These are phyloP conservation scores for Procavia capensis DNA, from an alignment of 2,113 vertebrate species.

Conservation along the genomic window DNA sequence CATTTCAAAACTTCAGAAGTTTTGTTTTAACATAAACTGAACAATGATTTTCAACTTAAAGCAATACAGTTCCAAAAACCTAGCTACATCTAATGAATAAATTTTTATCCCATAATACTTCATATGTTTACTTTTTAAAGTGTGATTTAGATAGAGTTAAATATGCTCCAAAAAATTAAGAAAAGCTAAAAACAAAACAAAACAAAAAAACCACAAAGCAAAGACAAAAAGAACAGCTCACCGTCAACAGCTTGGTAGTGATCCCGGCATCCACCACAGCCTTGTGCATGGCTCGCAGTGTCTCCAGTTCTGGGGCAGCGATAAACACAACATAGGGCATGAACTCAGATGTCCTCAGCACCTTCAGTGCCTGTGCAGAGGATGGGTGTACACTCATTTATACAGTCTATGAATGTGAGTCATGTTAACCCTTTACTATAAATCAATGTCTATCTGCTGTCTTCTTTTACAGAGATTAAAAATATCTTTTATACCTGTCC, in stretches of 20 bases:
- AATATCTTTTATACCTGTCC: neutral
- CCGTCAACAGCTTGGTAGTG: conserved; percentile 97
- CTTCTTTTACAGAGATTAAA: neutral
- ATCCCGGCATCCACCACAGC: conserved; percentile 98
- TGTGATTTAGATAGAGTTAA: neutral
- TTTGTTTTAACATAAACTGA: conserved; percentile 44
- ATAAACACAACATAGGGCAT: conserved; percentile 99
- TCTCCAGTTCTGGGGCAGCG: conserved; percentile 97
- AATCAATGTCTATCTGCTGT: neutral
- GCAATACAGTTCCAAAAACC: neutral
- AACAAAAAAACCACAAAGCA: too few species aligned
- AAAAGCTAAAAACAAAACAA: too few species aligned
- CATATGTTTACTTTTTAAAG: neutral
- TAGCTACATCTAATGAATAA: neutral
- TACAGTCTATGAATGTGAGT: neutral
- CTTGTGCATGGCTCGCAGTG: conserved; percentile 97
- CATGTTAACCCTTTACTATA: neutral
- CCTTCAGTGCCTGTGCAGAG: conserved; percentile 93
- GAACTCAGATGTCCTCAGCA: conserved; percentile 97
- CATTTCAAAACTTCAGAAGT: neutral
- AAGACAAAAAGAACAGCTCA: conserved; percentile 82
- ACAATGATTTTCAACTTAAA: conserved; percentile 36
- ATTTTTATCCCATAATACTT: conserved; percentile 30
- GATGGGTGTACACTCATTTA: neutral
- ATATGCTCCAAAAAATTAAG: neutral